A percentile compares a stretch with the other conserved stretches of the same genome.
phyloP scores from a whole-genome alignment of 2,888 invertebrate genomes.

The Harpalus rufipes region DNA sequence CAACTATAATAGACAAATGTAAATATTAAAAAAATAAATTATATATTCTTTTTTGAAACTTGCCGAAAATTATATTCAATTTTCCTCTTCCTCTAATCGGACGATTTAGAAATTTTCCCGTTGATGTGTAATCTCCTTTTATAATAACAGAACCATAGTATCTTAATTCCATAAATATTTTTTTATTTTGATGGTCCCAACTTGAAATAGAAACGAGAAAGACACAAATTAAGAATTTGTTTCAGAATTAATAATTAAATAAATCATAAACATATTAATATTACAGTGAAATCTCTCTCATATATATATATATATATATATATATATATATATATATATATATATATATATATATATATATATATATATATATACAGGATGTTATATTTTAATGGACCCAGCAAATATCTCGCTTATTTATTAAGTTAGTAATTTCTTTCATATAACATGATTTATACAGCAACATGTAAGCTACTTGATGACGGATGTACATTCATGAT shows the following conservation, averaged over 20 bases:
- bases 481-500: no score
- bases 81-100: background rate
- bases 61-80: background rate
- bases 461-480: no score
- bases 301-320: constrained; percentile 6
- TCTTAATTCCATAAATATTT: background rate
- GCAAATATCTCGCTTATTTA: no score
- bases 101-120: background rate
- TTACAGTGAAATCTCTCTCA: no score
- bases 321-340: constrained; percentile 12
- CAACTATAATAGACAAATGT: background rate
- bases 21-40: no score
- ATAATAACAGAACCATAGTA: background rate
- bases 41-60: background rate
- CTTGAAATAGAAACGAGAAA: background rate
- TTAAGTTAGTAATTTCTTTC: no score
- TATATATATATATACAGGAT: background rate
- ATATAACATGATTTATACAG: no score
- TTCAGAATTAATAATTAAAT: no score
- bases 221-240: no score
- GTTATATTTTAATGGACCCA: no score
- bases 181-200: background rate
- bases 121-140: background rate
- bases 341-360: constrained; percentile 7
- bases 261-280: background rate